These are phyloP conservation scores for Callipepla squamata DNA, from an alignment of 2,113 vertebrate species.

Conservation along the genomic window DNA sequence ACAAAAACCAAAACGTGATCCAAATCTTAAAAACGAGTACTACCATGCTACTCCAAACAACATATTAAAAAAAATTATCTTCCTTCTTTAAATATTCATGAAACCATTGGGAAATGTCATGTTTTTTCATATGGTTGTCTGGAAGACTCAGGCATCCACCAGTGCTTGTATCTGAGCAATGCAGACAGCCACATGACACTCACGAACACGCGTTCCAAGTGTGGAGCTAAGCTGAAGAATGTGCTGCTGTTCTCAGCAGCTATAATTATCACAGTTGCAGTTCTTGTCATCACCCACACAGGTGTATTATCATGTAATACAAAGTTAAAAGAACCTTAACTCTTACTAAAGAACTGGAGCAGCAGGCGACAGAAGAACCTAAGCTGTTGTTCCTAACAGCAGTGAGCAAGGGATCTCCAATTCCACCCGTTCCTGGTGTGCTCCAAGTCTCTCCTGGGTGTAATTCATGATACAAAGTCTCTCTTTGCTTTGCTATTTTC, in stretches of 20 bases:
- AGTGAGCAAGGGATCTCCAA: background rate
- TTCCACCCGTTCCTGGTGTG: background rate
- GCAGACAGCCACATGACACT: conserved; percentile 40
- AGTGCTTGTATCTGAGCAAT: background rate
- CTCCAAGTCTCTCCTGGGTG: background rate
- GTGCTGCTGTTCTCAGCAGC: background rate
- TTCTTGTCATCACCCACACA: conserved; percentile 1
- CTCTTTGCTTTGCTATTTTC: background rate
- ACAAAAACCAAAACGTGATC: background rate
- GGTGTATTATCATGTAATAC: conserved; percentile 15
- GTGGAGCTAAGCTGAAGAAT: background rate
- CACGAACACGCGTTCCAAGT: background rate
- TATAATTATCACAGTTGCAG: conserved; percentile 35
- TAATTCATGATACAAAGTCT: background rate
- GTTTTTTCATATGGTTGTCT: conserved; percentile 37
- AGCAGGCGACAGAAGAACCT: background rate
- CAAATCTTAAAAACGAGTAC: background rate
- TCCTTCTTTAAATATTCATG: conserved; percentile 35
- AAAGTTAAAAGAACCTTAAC: background rate
- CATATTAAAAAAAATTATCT: background rate
- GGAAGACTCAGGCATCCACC: background rate
- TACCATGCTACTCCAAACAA: background rate
- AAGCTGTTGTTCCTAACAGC: background rate
- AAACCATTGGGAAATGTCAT: conserved; percentile 14
- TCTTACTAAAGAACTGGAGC: background rate